These are phyloP conservation scores for Polietes domitor DNA, from an alignment of 2,888 invertebrate genomes.

Conservation along the genomic window DNA sequence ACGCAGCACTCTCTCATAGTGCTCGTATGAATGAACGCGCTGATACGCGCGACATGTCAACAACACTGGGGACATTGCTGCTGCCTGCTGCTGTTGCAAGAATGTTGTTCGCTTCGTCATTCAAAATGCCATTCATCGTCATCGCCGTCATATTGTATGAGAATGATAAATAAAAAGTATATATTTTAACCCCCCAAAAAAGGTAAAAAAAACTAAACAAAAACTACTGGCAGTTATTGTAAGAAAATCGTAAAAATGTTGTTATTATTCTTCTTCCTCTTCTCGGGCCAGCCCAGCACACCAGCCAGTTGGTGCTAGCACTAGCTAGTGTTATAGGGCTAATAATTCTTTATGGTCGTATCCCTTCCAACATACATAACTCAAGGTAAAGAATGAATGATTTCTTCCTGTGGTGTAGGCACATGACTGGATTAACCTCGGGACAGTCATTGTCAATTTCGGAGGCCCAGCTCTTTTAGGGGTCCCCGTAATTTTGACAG, in stretches of 20 bases:
- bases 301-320: not conserved
- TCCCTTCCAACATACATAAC: constrained; percentile 43
- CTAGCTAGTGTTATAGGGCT: constrained; percentile 34
- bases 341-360: constrained; percentile 55
- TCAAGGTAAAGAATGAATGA: constrained; percentile 46
- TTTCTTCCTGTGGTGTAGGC: constrained; percentile 34
- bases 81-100: constrained; percentile 3
- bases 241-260: constrained; percentile 50
- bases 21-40: not conserved
- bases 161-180: constrained; percentile 20
- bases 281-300: not conserved
- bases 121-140: constrained; percentile 16
- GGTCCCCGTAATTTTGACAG: too few species aligned
- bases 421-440: too few species aligned
- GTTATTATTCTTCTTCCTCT: constrained; percentile 5
- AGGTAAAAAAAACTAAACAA: constrained; percentile 8
- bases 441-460: too few species aligned
- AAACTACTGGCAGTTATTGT: constrained; percentile 5
- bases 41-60: too few species aligned
- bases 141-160: constrained; percentile 22
- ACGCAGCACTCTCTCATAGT: not conserved
- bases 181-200: not conserved
- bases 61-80: not conserved
- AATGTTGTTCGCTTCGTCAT: constrained; percentile 13
- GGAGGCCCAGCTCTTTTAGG: too few species aligned